A percentile compares a stretch with the other conserved stretches of the same genome.
phyloP scores from a whole-genome alignment of 2,888 invertebrate genomes.

The Sycophila texana region DNA sequence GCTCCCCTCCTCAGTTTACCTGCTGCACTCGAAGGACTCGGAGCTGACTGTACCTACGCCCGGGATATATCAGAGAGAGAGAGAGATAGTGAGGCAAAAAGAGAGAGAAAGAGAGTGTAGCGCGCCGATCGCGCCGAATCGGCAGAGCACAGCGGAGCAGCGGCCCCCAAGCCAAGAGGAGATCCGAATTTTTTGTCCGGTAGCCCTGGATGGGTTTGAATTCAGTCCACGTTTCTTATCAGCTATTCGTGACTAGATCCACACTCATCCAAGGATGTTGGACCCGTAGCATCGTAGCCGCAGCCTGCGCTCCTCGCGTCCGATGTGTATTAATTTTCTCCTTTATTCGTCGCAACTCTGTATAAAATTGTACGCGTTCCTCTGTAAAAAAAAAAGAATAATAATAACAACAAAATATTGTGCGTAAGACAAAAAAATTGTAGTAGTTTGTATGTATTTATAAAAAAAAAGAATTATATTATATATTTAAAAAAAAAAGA shows the following conservation, averaged over 20 bases:
- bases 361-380: constrained; percentile 4
- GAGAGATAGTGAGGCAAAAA: not conserved
- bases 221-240: constrained; percentile 83
- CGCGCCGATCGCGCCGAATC: no score
- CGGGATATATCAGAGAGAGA: not conserved
- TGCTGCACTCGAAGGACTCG: constrained; percentile 46
- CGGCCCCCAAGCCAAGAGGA: not conserved
- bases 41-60: constrained; percentile 16
- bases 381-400: not conserved
- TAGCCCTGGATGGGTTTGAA: constrained; percentile 83
- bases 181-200: constrained; percentile 55
- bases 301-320: constrained; percentile 28
- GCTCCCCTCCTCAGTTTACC: constrained; percentile 51
- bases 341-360: constrained; percentile 1
- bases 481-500: not conserved
- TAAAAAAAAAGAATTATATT: not conserved
- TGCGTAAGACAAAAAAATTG: not conserved
- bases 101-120: not conserved
- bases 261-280: constrained; percentile 86
- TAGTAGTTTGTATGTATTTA: no score
- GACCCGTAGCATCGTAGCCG: constrained; percentile 63
- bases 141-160: not conserved
- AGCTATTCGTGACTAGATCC: constrained; percentile 85
- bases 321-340: not conserved
- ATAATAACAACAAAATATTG: not conserved